A percentile compares a stretch with the other conserved stretches of the same genome.
Evolutionary conservation across 2,113 vertebrate genomes (phyloP).

Genomic region (Todiramphus chloris): DNA sequence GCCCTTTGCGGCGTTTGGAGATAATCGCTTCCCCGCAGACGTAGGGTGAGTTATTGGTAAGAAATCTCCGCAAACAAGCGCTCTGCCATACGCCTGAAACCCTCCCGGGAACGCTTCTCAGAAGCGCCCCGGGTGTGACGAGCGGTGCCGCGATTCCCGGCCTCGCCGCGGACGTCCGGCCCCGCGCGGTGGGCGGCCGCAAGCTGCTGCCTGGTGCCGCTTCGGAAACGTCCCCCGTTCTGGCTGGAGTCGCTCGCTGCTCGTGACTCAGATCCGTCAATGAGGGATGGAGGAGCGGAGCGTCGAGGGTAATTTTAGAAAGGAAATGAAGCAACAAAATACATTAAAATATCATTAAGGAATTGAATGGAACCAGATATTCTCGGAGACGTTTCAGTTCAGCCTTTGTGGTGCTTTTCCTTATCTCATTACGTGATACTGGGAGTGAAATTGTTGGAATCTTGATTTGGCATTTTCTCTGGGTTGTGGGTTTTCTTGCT

Average conservation of each 20-base stretch:
- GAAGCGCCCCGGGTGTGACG: not conserved
- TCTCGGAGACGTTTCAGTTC: not conserved
- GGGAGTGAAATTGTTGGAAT: not conserved
- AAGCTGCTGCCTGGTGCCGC: not conserved
- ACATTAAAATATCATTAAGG: conserved; percentile 35
- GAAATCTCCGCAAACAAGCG: not conserved
- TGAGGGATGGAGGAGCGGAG: not conserved
- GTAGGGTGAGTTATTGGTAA: no score
- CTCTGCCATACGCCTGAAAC: fast-evolving
- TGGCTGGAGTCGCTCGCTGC: not conserved
- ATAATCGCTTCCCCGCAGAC: fast-evolving
- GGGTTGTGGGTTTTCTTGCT: not conserved
- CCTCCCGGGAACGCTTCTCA: not conserved
- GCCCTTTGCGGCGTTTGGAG: not conserved
- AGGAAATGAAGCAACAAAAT: conserved; percentile 61
- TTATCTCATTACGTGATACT: not conserved
- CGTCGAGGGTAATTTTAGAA: not conserved
- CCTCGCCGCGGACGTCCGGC: not conserved
- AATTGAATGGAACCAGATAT: not conserved
- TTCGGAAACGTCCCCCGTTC: not conserved
- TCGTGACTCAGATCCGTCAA: not conserved
- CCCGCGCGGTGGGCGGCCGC: not conserved
- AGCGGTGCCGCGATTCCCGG: not conserved
- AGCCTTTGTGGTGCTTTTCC: not conserved
- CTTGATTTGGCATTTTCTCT: not conserved